These are phyloP conservation scores for Orchesella cincta DNA, from an alignment of 1,140 invertebrate genomes.

Conservation along the genomic window DNA sequence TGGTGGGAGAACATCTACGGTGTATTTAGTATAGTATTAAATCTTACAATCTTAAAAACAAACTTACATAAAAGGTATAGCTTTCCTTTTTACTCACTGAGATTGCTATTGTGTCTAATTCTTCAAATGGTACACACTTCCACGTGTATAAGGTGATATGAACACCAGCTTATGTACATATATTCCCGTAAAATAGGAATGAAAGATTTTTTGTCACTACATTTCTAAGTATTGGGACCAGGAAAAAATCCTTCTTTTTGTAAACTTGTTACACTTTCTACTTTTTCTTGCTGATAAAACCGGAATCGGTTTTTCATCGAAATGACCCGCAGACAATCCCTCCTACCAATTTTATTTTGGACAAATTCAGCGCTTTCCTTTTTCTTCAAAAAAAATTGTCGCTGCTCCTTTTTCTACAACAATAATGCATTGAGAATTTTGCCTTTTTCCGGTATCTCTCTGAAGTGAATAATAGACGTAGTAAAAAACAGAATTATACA, in stretches of 20 bases:
- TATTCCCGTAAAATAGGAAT: too few species aligned
- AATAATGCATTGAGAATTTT: not conserved
- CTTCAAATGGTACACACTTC: too few species aligned
- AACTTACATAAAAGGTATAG: too few species aligned
- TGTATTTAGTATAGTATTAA: not conserved
- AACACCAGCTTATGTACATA: too few species aligned
- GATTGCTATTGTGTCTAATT: too few species aligned
- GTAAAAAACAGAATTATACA: not conserved
- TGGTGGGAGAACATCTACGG: not conserved
- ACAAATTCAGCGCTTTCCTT: slow-evolving; percentile 51
- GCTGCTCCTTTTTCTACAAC: not conserved
- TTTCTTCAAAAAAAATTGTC: slow-evolving; percentile 12
- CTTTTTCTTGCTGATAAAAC: slow-evolving; percentile 45
- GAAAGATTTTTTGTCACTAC: too few species aligned
- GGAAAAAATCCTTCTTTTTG: slow-evolving; percentile 30
- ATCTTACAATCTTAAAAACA: too few species aligned
- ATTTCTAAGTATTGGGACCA: not conserved
- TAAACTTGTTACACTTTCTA: slow-evolving; percentile 50
- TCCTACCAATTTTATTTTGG: slow-evolving; percentile 46
- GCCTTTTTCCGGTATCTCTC: not conserved
- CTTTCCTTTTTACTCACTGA: too few species aligned
- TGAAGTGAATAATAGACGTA: not conserved
- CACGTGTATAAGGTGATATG: too few species aligned
- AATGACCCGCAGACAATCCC: slow-evolving; percentile 52
- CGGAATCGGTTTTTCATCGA: slow-evolving; percentile 51